These are phyloP conservation scores for Borostomias antarcticus DNA, from an alignment of 2,797 vertebrate species.

Conservation along the genomic window DNA sequence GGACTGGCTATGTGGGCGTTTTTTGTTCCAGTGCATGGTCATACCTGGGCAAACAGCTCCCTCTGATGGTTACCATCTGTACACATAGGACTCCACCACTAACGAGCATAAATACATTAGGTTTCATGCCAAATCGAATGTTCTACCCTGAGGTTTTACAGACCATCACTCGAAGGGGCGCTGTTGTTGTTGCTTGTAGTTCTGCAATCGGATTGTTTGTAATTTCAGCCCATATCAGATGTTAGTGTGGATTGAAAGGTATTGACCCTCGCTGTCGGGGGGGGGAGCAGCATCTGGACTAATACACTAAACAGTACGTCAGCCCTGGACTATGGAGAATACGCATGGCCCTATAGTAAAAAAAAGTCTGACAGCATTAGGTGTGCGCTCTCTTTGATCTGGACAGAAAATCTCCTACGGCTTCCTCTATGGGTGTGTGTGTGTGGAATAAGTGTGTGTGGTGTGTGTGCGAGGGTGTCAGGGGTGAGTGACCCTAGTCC, in stretches of 20 bases:
- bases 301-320: too few species aligned
- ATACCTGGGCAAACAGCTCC: slow-evolving; percentile 55
- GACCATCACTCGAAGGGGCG: too few species aligned
- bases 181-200: too few species aligned
- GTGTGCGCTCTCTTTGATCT: slow-evolving; percentile 31
- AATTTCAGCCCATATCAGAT: neutral
- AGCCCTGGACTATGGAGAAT: slow-evolving; percentile 23
- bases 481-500: neutral
- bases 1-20: neutral
- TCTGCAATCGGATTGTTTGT: neutral
- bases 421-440: slow-evolving; percentile 13
- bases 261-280: too few species aligned
- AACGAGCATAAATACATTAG: neutral
- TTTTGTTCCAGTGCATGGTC: neutral
- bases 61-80: slow-evolving; percentile 51
- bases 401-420: slow-evolving; percentile 23
- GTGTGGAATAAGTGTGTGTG: too few species aligned
- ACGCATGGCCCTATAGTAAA: slow-evolving; percentile 5
- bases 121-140: neutral
- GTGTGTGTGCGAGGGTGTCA: neutral
- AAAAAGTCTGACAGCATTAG: slow-evolving; percentile 20
- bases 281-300: slow-evolving; percentile 2
- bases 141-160: neutral
- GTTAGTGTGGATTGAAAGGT: neutral
- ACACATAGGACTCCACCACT: neutral